phyloP scores from a whole-genome alignment of 1,140 invertebrate species.

The Paramacrobiotus metropolitanus region DNA sequence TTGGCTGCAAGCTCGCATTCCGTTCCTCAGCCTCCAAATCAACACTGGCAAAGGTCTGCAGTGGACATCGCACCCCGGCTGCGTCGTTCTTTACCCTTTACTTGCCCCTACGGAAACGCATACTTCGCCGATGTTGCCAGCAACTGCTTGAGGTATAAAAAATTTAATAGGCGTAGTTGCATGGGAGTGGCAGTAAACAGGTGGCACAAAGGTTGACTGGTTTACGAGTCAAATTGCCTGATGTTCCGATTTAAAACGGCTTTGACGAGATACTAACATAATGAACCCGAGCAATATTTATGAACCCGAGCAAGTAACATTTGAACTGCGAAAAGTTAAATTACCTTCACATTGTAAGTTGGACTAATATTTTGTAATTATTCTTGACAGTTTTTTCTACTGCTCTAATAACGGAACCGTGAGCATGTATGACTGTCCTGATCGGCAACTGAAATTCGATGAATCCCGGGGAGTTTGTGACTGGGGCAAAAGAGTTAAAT shows the following conservation, averaged over 20 bases:
- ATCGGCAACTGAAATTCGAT: not conserved
- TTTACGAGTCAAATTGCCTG: no score
- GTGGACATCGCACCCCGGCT: not conserved
- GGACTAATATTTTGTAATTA: not conserved
- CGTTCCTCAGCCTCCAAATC: not conserved
- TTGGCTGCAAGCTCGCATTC: not conserved
- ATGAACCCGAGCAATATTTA: no score
- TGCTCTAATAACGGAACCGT: not conserved
- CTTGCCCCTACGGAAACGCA: not conserved
- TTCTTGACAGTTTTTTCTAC: not conserved
- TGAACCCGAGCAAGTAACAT: no score
- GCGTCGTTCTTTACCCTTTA: no score
- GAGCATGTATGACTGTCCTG: not conserved
- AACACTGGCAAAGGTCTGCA: not conserved
- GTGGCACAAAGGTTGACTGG: no score
- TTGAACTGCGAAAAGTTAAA: not conserved
- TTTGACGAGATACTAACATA: no score
- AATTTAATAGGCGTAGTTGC: no score
- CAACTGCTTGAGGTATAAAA: not conserved
- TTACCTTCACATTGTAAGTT: not conserved
- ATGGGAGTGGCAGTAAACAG: no score
- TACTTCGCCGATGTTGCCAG: not conserved
- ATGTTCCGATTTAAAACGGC: no score
- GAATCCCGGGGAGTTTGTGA: not conserved
- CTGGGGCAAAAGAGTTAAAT: not conserved